Evolutionary conservation across 2,113 vertebrate species (phyloP).

Genomic region (Peromyscus maniculatus): DNA sequence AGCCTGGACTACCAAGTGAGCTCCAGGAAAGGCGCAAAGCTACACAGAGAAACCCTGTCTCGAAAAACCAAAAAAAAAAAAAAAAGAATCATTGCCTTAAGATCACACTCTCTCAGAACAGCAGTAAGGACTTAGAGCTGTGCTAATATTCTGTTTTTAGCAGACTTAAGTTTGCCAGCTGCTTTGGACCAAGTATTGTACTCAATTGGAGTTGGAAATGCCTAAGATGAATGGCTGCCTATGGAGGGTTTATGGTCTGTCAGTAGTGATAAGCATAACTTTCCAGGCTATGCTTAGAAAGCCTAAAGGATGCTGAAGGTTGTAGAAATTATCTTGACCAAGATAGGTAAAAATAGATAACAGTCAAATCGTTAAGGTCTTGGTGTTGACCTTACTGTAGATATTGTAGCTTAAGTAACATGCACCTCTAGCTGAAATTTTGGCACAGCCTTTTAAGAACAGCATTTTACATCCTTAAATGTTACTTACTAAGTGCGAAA

Average conservation of each 20-base stretch:
- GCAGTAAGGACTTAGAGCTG: neutral
- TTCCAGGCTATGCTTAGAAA: neutral
- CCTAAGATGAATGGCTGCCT: neutral
- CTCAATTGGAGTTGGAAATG: neutral
- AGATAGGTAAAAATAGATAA: neutral
- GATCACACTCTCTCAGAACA: neutral
- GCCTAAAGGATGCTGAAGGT: neutral
- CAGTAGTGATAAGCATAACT: neutral
- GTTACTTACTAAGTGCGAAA: neutral
- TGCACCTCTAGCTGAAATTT: neutral
- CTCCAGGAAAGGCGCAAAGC: too few species aligned
- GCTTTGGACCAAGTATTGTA: neutral
- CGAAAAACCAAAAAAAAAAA: too few species aligned
- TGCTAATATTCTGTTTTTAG: neutral
- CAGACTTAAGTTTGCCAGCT: neutral
- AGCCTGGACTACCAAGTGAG: too few species aligned
- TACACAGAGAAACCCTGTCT: too few species aligned
- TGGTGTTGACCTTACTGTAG: neutral
- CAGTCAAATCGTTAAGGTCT: neutral
- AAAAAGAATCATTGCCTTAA: neutral
- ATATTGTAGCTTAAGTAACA: neutral
- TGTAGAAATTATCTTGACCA: conserved; percentile 27
- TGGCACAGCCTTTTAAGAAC: neutral
- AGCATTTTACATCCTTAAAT: neutral
- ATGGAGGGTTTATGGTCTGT: neutral